Conservation (phyloP, 2,113 vertebrate species). For the Microtus oregoni region DNA sequence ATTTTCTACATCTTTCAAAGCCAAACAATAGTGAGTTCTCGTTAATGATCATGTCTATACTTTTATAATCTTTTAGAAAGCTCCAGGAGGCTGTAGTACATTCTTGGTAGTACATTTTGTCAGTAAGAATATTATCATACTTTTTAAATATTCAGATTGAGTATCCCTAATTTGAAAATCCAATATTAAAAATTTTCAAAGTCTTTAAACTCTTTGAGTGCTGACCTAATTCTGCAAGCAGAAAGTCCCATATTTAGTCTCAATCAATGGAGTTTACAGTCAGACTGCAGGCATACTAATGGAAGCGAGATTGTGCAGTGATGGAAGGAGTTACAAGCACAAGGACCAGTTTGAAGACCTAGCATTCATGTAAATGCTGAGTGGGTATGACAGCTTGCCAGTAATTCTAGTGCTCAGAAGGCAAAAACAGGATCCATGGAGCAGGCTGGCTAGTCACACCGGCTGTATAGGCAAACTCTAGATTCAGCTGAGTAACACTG, state of each 20-base stretch:
- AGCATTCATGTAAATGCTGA: neutral
- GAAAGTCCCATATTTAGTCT: neutral
- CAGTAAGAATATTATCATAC: neutral
- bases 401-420: neutral
- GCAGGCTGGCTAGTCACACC: neutral
- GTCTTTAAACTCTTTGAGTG: neutral
- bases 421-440: neutral
- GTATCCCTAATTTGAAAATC: neutral
- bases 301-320: neutral
- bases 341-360: neutral
- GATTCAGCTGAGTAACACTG: neutral
- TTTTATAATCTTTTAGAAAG: slow-evolving; percentile 37
- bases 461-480: neutral
- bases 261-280: neutral
- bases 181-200: neutral
- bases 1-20: slow-evolving; percentile 25
- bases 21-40: slow-evolving; percentile 12
- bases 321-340: neutral
- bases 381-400: neutral
- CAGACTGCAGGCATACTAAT: neutral
- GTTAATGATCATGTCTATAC: neutral
- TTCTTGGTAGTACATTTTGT: slow-evolving; percentile 27
- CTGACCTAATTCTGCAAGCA: neutral
- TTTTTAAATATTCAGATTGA: slow-evolving; percentile 29
- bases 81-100: slow-evolving; percentile 32